Percentiles rank a stretch among this genome's conserved stretches.
Evolutionary conservation across 2,113 vertebrate species (phyloP).

Genomic region (Todiramphus chloris): DNA sequence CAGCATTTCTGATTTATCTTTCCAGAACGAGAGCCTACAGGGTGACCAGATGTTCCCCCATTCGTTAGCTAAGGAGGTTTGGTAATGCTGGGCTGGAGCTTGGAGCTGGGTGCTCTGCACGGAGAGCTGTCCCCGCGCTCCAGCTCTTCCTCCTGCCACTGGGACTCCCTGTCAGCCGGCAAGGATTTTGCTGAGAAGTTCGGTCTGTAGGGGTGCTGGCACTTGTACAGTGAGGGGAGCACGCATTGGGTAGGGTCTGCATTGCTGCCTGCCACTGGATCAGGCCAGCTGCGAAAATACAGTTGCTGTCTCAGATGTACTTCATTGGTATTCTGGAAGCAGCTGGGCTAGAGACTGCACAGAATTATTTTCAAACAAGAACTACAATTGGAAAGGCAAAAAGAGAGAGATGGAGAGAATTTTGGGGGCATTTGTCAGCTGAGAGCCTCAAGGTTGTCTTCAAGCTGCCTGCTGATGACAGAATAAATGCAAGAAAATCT

Average conservation of each 20-base stretch:
- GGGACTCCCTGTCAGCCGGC: not conserved
- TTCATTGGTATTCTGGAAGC: slow-evolving; percentile 57
- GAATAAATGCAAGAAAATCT: slow-evolving; percentile 14
- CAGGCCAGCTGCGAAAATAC: not conserved
- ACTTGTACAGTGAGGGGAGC: not conserved
- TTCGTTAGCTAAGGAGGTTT: not conserved
- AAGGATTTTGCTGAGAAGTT: not conserved
- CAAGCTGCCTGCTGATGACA: not conserved
- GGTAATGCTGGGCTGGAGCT: not conserved
- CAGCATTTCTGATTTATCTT: not conserved
- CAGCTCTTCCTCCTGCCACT: not conserved
- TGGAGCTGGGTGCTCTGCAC: not conserved
- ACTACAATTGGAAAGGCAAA: slow-evolving; percentile 44
- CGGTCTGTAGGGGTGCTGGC: not conserved
- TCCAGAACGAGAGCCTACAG: not conserved
- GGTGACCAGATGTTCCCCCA: not conserved
- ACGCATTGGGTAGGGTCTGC: not conserved
- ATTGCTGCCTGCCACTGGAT: not conserved
- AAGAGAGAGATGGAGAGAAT: slow-evolving; percentile 1
- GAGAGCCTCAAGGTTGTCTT: not conserved
- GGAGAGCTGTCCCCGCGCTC: not conserved
- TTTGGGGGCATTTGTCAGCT: slow-evolving; percentile 26
- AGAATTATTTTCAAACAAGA: slow-evolving; percentile 58
- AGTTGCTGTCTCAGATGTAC: not conserved
- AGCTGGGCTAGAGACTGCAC: slow-evolving; percentile 36